A percentile compares a stretch with the other conserved stretches of the same genome.
phyloP scores from a whole-genome alignment of 2,888 invertebrate species.

The Sinotaia quadrata region DNA sequence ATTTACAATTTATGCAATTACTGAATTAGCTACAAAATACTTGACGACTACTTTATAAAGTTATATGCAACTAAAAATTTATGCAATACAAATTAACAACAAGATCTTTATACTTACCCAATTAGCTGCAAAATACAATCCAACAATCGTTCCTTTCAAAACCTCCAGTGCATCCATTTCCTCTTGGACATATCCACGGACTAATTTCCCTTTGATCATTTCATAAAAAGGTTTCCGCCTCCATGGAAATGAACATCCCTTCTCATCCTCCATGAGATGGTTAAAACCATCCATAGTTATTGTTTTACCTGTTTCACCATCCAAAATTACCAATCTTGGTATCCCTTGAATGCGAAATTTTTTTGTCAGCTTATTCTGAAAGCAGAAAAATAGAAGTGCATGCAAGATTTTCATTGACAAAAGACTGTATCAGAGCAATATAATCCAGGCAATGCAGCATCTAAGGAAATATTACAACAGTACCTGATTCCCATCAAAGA shows the following conservation, averaged over 20 bases:
- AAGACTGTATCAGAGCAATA: too few species aligned
- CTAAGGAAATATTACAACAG: too few species aligned
- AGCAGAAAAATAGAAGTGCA: conserved; percentile 20
- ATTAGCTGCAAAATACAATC: conserved; percentile 89
- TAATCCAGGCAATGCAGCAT: too few species aligned
- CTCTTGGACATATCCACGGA: conserved; percentile 63
- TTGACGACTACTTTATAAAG: too few species aligned
- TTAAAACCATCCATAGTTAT: conserved; percentile 79
- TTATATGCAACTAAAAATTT: too few species aligned
- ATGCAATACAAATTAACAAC: too few species aligned
- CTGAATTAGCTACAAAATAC: too few species aligned
- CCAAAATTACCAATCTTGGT: conserved; percentile 82
- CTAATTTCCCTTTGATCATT: conserved; percentile 59
- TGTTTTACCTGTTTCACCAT: conserved; percentile 79
- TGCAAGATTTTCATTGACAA: not conserved
- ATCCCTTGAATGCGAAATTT: conserved; percentile 85
- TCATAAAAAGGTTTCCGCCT: conserved; percentile 79
- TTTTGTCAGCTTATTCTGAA: conserved; percentile 83
- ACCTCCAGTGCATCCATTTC: conserved; percentile 61
- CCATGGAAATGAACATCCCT: conserved; percentile 83
- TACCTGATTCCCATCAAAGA: too few species aligned
- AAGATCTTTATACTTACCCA: too few species aligned
- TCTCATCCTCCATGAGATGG: conserved; percentile 81
- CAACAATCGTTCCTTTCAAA: conserved; percentile 78
- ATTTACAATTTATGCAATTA: too few species aligned